A percentile compares a stretch with the other conserved stretches of the same genome.
Conservation (phyloP, 2,113 vertebrate genomes). For the Axis porcinus region DNA sequence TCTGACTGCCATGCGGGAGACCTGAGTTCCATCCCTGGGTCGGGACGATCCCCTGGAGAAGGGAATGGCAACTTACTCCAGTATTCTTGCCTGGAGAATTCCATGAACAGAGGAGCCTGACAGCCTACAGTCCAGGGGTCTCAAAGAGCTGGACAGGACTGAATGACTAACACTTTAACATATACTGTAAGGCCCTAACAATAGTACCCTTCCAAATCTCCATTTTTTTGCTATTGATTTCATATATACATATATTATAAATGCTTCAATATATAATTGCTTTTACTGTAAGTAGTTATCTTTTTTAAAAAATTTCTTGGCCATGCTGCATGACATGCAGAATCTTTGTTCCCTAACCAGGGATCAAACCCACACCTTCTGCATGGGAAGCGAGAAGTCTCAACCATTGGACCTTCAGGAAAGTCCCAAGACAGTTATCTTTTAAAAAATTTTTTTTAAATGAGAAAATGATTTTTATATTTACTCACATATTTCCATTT, state of each 20-base stretch:
- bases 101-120: neutral
- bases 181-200: neutral
- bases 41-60: neutral
- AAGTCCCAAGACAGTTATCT: neutral
- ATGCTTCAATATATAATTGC: neutral
- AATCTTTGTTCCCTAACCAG: neutral
- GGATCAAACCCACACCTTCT: neutral
- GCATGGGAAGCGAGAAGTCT: neutral
- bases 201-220: neutral
- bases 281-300: neutral
- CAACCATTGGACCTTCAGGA: neutral
- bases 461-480: neutral
- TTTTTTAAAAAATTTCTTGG: neutral
- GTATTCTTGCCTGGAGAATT: neutral
- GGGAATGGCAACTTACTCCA: neutral
- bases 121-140: neutral
- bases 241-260: neutral
- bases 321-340: neutral
- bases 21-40: neutral
- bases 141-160: neutral
- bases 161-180: neutral
- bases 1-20: neutral
- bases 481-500: slow-evolving; percentile 14
- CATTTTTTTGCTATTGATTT: neutral
- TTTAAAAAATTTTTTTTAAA: neutral